Evolutionary conservation across 2,888 invertebrate species (phyloP).

Genomic region (Leptinotarsa rubiginosa): DNA sequence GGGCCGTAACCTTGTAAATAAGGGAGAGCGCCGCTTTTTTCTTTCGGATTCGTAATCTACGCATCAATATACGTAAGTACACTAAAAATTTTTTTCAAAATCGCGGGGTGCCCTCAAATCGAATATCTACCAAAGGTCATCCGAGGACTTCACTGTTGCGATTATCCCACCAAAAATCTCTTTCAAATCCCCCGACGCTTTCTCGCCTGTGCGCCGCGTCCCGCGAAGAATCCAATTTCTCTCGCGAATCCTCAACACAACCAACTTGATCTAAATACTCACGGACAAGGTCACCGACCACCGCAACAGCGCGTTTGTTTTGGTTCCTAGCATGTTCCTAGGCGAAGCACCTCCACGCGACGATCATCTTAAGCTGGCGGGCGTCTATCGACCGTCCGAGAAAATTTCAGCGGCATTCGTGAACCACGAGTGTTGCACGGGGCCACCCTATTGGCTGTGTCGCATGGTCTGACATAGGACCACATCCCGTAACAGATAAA

Average conservation of each 20-base stretch:
- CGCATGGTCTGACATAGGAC: slow-evolving; percentile 84
- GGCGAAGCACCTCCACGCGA: slow-evolving; percentile 11
- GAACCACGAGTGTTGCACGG: slow-evolving; percentile 62
- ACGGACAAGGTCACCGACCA: slow-evolving; percentile 14
- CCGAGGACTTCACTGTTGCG: too few species aligned
- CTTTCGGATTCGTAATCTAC: too few species aligned
- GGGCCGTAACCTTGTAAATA: too few species aligned
- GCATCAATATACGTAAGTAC: too few species aligned
- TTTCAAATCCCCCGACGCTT: too few species aligned
- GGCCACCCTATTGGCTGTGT: slow-evolving; percentile 72
- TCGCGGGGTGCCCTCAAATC: too few species aligned
- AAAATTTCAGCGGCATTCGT: slow-evolving; percentile 53
- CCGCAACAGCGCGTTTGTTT: slow-evolving; percentile 16
- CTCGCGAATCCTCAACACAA: not conserved
- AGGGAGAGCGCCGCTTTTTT: too few species aligned
- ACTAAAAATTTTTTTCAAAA: too few species aligned
- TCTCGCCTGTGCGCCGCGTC: too few species aligned
- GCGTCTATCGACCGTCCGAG: slow-evolving; percentile 25
- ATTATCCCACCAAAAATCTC: too few species aligned
- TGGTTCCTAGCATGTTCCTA: slow-evolving; percentile 23
- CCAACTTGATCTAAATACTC: not conserved
- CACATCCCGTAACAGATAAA: slow-evolving; percentile 70
- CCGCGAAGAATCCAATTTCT: not conserved
- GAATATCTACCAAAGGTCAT: too few species aligned
- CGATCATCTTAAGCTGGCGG: not conserved